Base-by-base conservation (phyloP, 2,888 invertebrate species). In the Ischnus inquisitorius region DNA sequence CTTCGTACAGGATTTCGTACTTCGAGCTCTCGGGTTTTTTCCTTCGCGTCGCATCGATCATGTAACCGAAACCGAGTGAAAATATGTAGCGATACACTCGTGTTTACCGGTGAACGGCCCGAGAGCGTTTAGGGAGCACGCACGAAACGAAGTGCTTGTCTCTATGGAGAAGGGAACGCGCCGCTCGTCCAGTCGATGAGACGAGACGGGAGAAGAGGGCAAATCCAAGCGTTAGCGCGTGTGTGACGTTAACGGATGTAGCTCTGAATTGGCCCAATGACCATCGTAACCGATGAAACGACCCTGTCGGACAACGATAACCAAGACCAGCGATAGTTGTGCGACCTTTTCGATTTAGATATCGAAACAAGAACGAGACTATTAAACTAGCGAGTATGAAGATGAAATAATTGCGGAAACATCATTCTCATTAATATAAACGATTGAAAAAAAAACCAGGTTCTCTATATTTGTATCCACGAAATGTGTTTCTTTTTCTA, bases 261-360 rank as follows among this genome's bases (percentile, higher is more conserved):
- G 87, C 84, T 82, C 83, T 88, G 87, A 90, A 90, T 90, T 91
- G 90, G 86, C 88, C 87, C 87, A 88, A 89, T 86, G 88, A 89
- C 86, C 86, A 88, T 87, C 88, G 78, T 80, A 77, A 83, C 76
- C 62, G 60, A 80, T 76, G 76, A 77, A 79, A 65, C 79, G 79
- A 72, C 62, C 69, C 41, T 28, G 43, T 81, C 77, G 69, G 69
- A 76, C 62, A 69, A 79, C 69, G 22, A 83, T 62, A 68, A 41
- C 62, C 46, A 34, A 46, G 46, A 28, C 34, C 75, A 82, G 69
- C 85, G 85, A 89, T 87, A 79, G 85, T 87, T 89, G 86, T 87
- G 88, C 89, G 89, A 88, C 85, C 86, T 87, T 89, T 88, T 83
- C 87, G 72, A 80, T 83, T 77, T 80, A 72, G 57, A 62, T 43